Percentiles rank a stretch among this genome's conserved stretches.
Evolutionary conservation across 2,888 invertebrate genomes (phyloP).

Genomic region (Fragum whitleyi): DNA sequence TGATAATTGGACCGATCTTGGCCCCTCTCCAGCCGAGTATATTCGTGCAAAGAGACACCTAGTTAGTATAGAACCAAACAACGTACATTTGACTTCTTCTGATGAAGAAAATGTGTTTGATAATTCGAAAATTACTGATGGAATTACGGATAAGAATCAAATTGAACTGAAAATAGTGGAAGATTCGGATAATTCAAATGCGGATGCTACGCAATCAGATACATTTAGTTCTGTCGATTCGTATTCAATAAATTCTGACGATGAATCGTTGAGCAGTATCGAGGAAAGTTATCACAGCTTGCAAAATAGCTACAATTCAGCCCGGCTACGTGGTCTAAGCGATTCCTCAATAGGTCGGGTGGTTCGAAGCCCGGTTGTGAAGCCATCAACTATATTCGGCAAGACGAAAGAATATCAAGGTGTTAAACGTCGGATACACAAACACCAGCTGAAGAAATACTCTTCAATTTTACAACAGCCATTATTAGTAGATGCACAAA

Average conservation of each 20-base stretch:
- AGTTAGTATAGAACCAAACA: not conserved
- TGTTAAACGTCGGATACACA: slow-evolving; percentile 50
- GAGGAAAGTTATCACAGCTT: slow-evolving; percentile 56
- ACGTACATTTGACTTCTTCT: not conserved
- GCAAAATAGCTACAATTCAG: slow-evolving; percentile 39
- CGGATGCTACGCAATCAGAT: slow-evolving; percentile 10
- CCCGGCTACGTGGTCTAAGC: slow-evolving; percentile 43
- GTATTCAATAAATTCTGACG: slow-evolving; percentile 53
- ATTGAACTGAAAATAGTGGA: slow-evolving; percentile 18
- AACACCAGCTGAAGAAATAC: slow-evolving; percentile 62
- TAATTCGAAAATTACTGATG: not conserved
- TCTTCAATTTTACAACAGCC: slow-evolving; percentile 70
- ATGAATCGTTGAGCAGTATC: slow-evolving; percentile 56
- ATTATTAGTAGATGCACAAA: slow-evolving; percentile 43
- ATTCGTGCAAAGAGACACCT: not conserved
- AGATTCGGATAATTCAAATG: slow-evolving; percentile 13
- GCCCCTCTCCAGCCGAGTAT: slow-evolving; percentile 39
- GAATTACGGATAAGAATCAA: not conserved
- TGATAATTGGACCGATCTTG: slow-evolving; percentile 35
- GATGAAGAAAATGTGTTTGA: not conserved
- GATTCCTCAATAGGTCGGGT: slow-evolving; percentile 54
- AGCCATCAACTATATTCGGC: slow-evolving; percentile 60
- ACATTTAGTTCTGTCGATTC: slow-evolving; percentile 47
- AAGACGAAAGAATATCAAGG: slow-evolving; percentile 45
- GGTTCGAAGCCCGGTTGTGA: slow-evolving; percentile 55